These are phyloP conservation scores for Gulo gulo DNA, from an alignment of 2,113 vertebrate genomes.

Conservation along the genomic window DNA sequence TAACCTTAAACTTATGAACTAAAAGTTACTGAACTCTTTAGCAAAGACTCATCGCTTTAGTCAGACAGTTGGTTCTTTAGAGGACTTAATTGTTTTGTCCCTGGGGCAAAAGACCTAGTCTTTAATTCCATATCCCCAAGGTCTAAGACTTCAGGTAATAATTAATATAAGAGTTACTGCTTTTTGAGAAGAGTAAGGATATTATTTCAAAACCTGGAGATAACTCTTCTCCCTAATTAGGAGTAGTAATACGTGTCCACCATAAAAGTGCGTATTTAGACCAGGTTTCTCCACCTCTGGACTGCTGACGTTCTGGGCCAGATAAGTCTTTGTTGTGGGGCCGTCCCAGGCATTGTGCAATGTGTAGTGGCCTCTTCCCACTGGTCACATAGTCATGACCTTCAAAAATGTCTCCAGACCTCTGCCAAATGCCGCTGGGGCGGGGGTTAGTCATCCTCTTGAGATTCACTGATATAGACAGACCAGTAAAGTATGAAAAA, in stretches of 20 bases:
- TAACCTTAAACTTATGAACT: neutral
- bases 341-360: neutral
- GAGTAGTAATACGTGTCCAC: neutral
- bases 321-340: neutral
- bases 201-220: conserved; percentile 23
- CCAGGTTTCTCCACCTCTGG: neutral
- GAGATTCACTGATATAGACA: neutral
- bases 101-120: neutral
- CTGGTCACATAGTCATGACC: neutral
- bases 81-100: neutral
- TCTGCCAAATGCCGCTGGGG: neutral
- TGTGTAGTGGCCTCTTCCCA: neutral
- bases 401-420: neutral
- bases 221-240: neutral
- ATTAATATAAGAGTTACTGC: neutral
- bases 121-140: conserved; percentile 4
- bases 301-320: neutral
- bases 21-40: neutral
- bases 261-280: neutral
- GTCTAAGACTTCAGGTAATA: neutral
- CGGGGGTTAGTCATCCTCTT: neutral
- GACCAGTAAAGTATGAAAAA: neutral
- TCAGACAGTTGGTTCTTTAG: conserved; percentile 7
- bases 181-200: neutral
- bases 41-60: neutral